Conservation (phyloP, 2,888 invertebrate species). For the Plebejus anna region DNA sequence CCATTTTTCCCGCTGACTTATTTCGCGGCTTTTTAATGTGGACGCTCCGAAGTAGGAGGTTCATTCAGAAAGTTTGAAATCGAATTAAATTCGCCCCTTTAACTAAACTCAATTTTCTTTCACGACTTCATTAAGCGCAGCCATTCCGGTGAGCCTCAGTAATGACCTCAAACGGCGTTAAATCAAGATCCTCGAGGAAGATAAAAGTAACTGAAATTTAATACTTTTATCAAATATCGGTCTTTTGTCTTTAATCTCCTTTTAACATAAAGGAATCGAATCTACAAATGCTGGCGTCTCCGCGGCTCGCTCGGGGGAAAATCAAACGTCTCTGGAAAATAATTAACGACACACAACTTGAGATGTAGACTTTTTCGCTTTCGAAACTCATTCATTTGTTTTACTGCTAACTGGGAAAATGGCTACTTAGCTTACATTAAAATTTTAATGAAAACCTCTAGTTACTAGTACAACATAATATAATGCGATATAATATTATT, state of each 20-base stretch:
- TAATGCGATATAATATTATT: too few species aligned
- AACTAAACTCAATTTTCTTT: conserved; percentile 78
- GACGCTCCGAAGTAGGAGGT: conserved; percentile 65
- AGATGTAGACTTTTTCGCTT: not conserved
- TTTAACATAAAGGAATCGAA: conserved; percentile 33
- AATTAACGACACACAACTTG: conserved; percentile 24
- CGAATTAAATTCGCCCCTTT: conserved; percentile 78
- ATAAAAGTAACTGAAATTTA: conserved; percentile 73
- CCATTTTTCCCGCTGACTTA: conserved; percentile 67
- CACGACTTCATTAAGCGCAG: conserved; percentile 76
- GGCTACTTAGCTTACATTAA: not conserved
- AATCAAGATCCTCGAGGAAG: conserved; percentile 74
- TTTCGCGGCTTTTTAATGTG: conserved; percentile 61
- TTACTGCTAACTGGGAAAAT: not conserved
- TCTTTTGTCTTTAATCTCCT: conserved; percentile 56
- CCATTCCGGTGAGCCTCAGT: conserved; percentile 75
- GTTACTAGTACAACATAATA: not conserved
- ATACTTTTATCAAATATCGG: conserved; percentile 66
- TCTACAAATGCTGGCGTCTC: conserved; percentile 17
- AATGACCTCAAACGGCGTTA: conserved; percentile 76
- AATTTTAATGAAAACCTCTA: not conserved
- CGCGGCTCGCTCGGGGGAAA: not conserved
- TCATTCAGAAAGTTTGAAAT: conserved; percentile 76
- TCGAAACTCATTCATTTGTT: not conserved
- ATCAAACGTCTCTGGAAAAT: conserved; percentile 19